phyloP scores from a whole-genome alignment of 2,113 vertebrate genomes.

The Channa maculata region DNA sequence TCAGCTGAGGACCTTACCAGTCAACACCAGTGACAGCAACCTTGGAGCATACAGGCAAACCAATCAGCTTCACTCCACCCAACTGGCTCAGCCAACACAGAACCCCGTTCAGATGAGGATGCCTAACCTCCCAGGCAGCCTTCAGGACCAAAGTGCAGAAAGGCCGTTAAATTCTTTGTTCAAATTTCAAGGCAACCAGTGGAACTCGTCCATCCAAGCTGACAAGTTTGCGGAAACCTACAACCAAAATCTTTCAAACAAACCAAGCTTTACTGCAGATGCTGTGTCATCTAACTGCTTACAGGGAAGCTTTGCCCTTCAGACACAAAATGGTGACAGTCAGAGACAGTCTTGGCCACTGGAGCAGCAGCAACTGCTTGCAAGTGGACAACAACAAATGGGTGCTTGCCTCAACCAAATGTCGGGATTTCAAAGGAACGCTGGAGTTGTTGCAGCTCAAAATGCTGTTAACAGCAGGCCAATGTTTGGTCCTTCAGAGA shows the following conservation, averaged over 20 bases:
- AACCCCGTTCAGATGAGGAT: background rate
- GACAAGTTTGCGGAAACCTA: conserved; percentile 31
- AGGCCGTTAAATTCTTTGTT: conserved; percentile 19
- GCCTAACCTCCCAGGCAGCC: conserved; percentile 18
- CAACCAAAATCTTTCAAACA: conserved; percentile 52
- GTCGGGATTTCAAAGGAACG: conserved; percentile 5
- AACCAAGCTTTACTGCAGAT: conserved; percentile 11
- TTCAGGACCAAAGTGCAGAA: conserved; percentile 36
- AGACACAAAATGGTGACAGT: conserved; percentile 28
- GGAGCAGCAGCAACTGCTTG: conserved; percentile 27
- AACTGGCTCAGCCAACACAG: conserved; percentile 44
- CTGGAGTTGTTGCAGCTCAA: background rate
- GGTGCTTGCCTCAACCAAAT: conserved; percentile 7
- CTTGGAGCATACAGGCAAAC: conserved; percentile 21
- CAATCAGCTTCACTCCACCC: conserved; percentile 29
- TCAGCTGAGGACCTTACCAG: conserved; percentile 31
- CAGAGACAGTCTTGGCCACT: conserved; percentile 57
- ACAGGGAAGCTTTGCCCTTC: conserved; percentile 55
- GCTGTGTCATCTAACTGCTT: conserved; percentile 18
- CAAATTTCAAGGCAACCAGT: conserved; percentile 45
- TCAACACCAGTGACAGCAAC: conserved; percentile 16
- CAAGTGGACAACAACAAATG: conserved; percentile 36
- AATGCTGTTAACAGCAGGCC: conserved; percentile 7
- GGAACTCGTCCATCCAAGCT: conserved; percentile 40
- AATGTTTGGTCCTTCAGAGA: conserved; percentile 41